Evolutionary conservation across 2,888 invertebrate genomes (phyloP).

Genomic region (Cheilosia vulpina): DNA sequence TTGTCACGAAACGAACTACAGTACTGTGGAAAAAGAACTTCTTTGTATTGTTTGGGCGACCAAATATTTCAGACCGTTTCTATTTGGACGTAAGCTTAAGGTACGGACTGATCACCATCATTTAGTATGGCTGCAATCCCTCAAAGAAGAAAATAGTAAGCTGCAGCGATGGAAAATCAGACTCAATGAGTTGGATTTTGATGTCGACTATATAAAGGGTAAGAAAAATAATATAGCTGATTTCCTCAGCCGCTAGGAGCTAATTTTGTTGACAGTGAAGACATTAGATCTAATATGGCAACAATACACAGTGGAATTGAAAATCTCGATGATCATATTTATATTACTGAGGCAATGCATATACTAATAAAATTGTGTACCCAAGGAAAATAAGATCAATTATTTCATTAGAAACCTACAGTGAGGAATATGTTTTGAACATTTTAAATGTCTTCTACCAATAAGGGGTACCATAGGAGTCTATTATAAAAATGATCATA

Average conservation of each 20-base stretch:
- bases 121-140: no score
- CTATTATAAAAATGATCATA: no score
- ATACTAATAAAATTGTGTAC: not conserved
- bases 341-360: constrained; percentile 37
- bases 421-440: not conserved
- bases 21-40: no score
- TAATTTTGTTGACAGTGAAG: constrained; percentile 4
- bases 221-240: constrained; percentile 34
- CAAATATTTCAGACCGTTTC: no score
- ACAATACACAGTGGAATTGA: constrained; percentile 65
- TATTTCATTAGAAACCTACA: not conserved
- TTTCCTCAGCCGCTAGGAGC: constrained; percentile 49
- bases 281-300: constrained; percentile 28
- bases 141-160: no score
- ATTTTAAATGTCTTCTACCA: not conserved
- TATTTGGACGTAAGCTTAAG: no score
- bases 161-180: no score
- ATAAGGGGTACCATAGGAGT: not conserved
- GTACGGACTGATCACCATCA: no score
- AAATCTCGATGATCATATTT: constrained; percentile 56
- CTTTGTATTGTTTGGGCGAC: no score
- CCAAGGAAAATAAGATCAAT: constrained; percentile 10
- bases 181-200: no score
- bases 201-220: no score
- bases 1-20: no score